Evolutionary conservation across 2,888 invertebrate genomes (phyloP).

Genomic region (Dioctria rufipes): DNA sequence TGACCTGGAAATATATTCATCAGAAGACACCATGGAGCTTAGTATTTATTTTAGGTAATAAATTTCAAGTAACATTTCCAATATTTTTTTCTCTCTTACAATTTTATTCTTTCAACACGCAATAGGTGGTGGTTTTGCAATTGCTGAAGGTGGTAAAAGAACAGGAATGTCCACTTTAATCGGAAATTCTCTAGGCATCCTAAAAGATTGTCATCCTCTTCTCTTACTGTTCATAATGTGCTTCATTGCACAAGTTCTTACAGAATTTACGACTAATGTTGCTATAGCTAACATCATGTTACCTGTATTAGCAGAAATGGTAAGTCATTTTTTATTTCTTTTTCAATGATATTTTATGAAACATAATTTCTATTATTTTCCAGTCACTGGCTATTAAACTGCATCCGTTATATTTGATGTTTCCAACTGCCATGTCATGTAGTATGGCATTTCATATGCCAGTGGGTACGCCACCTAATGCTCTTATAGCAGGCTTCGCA

Average conservation of each 20-base stretch:
- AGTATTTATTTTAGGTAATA: slow-evolving; percentile 81
- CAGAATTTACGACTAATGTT: slow-evolving; percentile 92
- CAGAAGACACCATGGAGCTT: slow-evolving; percentile 93
- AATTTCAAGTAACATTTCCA: slow-evolving; percentile 52
- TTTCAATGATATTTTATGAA: slow-evolving; percentile 17
- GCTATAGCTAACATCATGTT: slow-evolving; percentile 91
- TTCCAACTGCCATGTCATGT: slow-evolving; percentile 90
- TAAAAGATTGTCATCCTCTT: slow-evolving; percentile 77
- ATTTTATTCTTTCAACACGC: background rate
- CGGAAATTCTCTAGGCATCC: slow-evolving; percentile 79
- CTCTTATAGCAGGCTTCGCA: slow-evolving; percentile 89
- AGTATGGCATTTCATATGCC: slow-evolving; percentile 96
- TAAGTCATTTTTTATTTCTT: slow-evolving; percentile 65
- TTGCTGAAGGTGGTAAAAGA: slow-evolving; percentile 87
- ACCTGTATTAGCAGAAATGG: slow-evolving; percentile 87
- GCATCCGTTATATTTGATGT: slow-evolving; percentile 91
- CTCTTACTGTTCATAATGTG: slow-evolving; percentile 83
- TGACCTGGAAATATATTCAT: slow-evolving; percentile 89
- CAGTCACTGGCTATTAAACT: slow-evolving; percentile 81
- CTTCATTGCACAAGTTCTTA: slow-evolving; percentile 83
- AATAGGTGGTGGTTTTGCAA: slow-evolving; percentile 92
- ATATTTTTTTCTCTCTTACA: background rate
- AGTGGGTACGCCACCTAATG: slow-evolving; percentile 96
- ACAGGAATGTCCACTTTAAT: slow-evolving; percentile 85
- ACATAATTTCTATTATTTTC: slow-evolving; percentile 55